These are phyloP conservation scores for Clarias macrocephalus DNA, from an alignment of 2,113 vertebrate species.

Conservation along the genomic window DNA sequence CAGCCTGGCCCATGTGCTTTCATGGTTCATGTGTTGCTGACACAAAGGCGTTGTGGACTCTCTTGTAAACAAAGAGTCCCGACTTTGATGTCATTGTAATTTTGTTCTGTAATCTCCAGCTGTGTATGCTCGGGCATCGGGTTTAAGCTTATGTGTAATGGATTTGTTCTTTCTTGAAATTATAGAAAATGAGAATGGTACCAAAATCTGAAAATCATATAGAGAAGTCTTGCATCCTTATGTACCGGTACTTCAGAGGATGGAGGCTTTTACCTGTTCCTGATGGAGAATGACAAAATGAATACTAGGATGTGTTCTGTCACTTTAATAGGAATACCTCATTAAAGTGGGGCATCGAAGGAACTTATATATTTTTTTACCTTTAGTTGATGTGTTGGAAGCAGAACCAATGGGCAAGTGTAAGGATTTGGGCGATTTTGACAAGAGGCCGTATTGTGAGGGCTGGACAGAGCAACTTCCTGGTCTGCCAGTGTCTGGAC, in stretches of 20 bases:
- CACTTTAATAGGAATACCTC: background rate
- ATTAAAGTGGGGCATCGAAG: too few species aligned
- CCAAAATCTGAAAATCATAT: background rate
- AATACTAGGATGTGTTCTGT: background rate
- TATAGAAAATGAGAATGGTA: background rate
- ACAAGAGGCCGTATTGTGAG: too few species aligned
- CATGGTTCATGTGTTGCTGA: background rate
- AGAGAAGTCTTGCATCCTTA: background rate
- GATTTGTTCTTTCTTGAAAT: background rate
- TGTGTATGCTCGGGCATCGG: background rate
- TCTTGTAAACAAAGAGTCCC: background rate
- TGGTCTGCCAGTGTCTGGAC: too few species aligned
- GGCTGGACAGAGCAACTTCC: too few species aligned
- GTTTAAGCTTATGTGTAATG: background rate
- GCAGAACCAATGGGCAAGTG: too few species aligned
- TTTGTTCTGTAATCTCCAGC: slow-evolving; percentile 1
- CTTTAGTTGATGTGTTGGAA: too few species aligned
- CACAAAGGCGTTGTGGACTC: slow-evolving; percentile 1
- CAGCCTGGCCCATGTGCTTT: background rate
- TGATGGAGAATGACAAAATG: background rate
- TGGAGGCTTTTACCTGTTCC: background rate
- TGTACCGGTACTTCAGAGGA: background rate
- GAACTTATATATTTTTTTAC: too few species aligned
- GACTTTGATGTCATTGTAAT: background rate
- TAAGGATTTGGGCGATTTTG: too few species aligned